Conservation (phyloP, 2,888 invertebrate genomes). For the Aleiodes alternator region DNA sequence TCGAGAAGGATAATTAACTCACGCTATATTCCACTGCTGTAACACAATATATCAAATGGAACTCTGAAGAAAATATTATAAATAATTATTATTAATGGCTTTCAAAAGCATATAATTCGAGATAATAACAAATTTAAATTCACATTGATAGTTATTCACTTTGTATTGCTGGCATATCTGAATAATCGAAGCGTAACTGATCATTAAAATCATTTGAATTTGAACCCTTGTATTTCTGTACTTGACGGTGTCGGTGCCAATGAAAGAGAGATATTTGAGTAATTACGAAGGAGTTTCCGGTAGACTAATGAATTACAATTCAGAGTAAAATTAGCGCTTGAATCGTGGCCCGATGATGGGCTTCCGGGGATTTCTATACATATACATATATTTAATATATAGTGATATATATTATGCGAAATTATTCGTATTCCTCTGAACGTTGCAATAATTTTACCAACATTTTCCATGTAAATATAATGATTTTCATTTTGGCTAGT, state of each 20-base stretch:
- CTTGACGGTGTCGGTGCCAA: neutral
- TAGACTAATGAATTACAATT: slow-evolving; percentile 14
- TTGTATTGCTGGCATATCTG: too few species aligned
- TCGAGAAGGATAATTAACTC: too few species aligned
- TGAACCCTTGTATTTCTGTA: too few species aligned
- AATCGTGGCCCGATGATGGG: slow-evolving; percentile 12
- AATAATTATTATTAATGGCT: too few species aligned
- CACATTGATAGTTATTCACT: too few species aligned
- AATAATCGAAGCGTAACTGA: too few species aligned
- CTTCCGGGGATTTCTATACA: neutral
- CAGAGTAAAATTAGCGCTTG: neutral
- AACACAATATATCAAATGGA: too few species aligned
- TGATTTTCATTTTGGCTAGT: slow-evolving; percentile 21
- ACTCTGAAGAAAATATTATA: too few species aligned
- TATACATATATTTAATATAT: neutral
- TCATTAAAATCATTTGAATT: too few species aligned
- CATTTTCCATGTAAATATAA: slow-evolving; percentile 39
- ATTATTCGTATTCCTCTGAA: neutral
- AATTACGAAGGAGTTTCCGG: neutral
- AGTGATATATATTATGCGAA: neutral
- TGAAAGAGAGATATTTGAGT: neutral
- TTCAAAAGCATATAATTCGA: too few species aligned
- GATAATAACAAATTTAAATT: too few species aligned
- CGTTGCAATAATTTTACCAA: slow-evolving; percentile 3
- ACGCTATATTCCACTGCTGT: too few species aligned